Conservation (phyloP, 2,888 invertebrate genomes). For the Amphipoea oculea region DNA sequence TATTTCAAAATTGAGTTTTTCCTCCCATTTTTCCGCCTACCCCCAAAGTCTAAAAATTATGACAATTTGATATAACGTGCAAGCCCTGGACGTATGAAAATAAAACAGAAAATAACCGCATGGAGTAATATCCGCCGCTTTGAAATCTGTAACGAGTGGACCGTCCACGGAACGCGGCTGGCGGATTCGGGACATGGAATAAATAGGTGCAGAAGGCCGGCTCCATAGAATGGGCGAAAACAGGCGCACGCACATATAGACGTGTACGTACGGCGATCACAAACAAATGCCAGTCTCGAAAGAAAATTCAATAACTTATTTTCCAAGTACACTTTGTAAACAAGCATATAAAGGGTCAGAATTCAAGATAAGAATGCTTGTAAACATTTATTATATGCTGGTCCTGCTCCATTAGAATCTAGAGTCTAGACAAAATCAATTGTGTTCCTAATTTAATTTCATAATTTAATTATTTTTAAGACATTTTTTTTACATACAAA, state of each 20-base stretch:
- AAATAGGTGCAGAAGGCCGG: neutral
- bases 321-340: neutral
- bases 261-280: neutral
- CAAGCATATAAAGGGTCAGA: neutral
- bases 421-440: neutral
- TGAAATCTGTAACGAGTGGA: constrained; percentile 74
- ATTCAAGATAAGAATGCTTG: neutral
- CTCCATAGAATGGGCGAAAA: neutral
- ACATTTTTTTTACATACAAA: too few species aligned
- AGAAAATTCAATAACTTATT: neutral
- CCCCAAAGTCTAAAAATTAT: neutral
- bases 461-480: too few species aligned
- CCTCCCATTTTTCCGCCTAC: neutral
- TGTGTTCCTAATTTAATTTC: too few species aligned
- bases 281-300: neutral
- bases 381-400: neutral
- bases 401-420: neutral
- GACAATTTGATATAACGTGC: constrained; percentile 17
- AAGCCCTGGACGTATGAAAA: constrained; percentile 66
- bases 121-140: constrained; percentile 81
- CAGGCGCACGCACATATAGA: neutral
- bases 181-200: neutral
- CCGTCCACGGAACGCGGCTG: constrained; percentile 11
- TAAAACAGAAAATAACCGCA: constrained; percentile 76
- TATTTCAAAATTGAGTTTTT: neutral